Percentiles rank a stretch among this genome's conserved stretches.
Evolutionary conservation across 2,113 vertebrate genomes (phyloP).

Genomic region (Periophthalmus modestus): DNA sequence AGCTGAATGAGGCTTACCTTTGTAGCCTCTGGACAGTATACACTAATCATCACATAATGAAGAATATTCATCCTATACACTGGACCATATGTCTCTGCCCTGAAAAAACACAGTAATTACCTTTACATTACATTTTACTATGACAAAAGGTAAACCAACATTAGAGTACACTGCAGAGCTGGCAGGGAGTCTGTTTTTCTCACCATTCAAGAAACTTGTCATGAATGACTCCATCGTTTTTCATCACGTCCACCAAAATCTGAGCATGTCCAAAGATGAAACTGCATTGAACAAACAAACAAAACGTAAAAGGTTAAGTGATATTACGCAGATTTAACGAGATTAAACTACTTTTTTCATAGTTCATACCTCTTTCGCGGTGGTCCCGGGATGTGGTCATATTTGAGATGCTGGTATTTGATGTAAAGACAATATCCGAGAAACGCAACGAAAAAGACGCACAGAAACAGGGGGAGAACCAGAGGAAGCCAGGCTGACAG

Average conservation of each 20-base stretch:
- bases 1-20: constrained; percentile 63
- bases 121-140: background rate
- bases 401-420: constrained; percentile 69
- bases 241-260: background rate
- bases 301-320: background rate
- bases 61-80: constrained; percentile 63
- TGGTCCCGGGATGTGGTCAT: constrained; percentile 80
- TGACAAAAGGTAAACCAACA: background rate
- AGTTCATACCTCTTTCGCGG: constrained; percentile 75
- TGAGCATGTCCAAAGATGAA: constrained; percentile 61
- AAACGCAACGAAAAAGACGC: constrained; percentile 10
- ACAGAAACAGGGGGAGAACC: constrained; percentile 39
- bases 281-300: constrained; percentile 29
- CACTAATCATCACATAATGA: constrained; percentile 35
- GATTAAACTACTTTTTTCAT: too few species aligned
- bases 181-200: too few species aligned
- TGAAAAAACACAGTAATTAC: constrained; percentile 20
- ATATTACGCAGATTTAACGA: constrained; percentile 40
- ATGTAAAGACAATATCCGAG: constrained; percentile 73
- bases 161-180: too few species aligned
- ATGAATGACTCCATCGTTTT: too few species aligned
- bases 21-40: constrained; percentile 67
- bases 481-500: background rate
- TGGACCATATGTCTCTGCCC: constrained; percentile 62
- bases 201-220: constrained; percentile 58